Base-by-base conservation (phyloP, 2,797 vertebrate genomes). In the Euthynnus affinis region DNA sequence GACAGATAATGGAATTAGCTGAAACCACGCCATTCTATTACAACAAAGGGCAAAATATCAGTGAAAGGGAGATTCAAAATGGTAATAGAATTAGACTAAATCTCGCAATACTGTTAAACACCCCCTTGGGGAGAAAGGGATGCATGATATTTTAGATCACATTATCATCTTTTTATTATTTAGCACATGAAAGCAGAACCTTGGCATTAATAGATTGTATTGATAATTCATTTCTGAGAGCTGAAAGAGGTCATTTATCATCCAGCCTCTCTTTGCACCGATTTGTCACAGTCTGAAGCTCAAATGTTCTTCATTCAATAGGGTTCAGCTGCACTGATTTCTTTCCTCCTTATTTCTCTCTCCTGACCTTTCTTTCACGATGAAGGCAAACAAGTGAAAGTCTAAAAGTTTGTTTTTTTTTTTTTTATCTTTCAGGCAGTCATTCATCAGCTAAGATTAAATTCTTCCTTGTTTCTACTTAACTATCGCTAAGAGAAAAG, bases 141-240 rank as follows among this genome's bases (percentile, higher is more conserved):
- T 72, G 74, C 77, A 74, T 85, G 40, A 81, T 84, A 69, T 88
- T 86, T 70, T 57, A 78, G 61, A 88, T 87, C 70, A 80, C 64
- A 78, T 89, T 83, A 88, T 84, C 67, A 80, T 90, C 60, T 82
- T 88, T 82, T 86, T 89, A 80, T 86, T 89, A 86, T 90, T 90
- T 85, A 85, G 71, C 60, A 81, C 81, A 88, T 90, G 84, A 89
- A 90, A 86, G 78, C 80, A 83, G 71, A 87, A 81, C 70, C 70
- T 52, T 81, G 57, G 59, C 78, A 86, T 88, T 85, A 82, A 85
- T 88, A 80, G 84, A 86, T 89, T 55, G 72, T 82, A 87, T 85
- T 81, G 86, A 84, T 88, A 69, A 86, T 83, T 80, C 44, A 49
- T 80, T 73, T 78, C 62, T 76, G 65, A 25, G 76, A 73, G 70